Percentiles rank a stretch among this genome's conserved stretches.
These are phyloP conservation scores for Trididemnum nubilum DNA, from an alignment of 23 tunicate genomes.

Conservation along the genomic window DNA sequence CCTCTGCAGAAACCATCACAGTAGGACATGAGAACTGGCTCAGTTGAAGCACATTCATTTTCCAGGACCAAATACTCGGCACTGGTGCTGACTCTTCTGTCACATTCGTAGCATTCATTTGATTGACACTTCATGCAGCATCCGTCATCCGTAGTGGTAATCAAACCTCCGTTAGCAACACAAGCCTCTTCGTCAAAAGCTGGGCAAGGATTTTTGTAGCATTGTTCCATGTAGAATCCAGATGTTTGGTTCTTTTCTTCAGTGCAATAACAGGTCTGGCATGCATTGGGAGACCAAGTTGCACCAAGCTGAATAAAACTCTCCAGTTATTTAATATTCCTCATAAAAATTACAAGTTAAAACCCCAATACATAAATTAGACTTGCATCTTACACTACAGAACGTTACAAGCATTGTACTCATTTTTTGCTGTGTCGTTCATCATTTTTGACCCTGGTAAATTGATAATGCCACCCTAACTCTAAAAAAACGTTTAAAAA, in stretches of 20 bases:
- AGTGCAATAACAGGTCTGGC: slow-evolving; percentile 69
- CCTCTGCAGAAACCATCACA: slow-evolving; percentile 94
- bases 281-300: slow-evolving; percentile 65
- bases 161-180: slow-evolving; percentile 57
- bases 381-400: too few species aligned
- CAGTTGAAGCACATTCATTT: slow-evolving; percentile 58
- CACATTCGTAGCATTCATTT: slow-evolving; percentile 71
- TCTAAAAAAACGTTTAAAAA: too few species aligned
- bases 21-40: slow-evolving; percentile 56
- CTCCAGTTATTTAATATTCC: too few species aligned
- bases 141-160: slow-evolving; percentile 68
- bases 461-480: too few species aligned
- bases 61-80: slow-evolving; percentile 62
- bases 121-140: slow-evolving; percentile 82
- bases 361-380: too few species aligned
- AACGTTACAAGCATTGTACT: too few species aligned
- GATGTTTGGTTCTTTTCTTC: slow-evolving; percentile 29
- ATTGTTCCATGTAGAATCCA: slow-evolving; percentile 63
- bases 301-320: slow-evolving; percentile 50
- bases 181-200: slow-evolving; percentile 69
- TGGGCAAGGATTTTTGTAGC: slow-evolving; percentile 68
- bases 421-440: too few species aligned
- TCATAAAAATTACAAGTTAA: too few species aligned
- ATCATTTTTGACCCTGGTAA: too few species aligned
- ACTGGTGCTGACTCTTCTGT: slow-evolving; percentile 50